Base-by-base conservation (phyloP, 2,797 vertebrate genomes). In the Channa striata region DNA sequence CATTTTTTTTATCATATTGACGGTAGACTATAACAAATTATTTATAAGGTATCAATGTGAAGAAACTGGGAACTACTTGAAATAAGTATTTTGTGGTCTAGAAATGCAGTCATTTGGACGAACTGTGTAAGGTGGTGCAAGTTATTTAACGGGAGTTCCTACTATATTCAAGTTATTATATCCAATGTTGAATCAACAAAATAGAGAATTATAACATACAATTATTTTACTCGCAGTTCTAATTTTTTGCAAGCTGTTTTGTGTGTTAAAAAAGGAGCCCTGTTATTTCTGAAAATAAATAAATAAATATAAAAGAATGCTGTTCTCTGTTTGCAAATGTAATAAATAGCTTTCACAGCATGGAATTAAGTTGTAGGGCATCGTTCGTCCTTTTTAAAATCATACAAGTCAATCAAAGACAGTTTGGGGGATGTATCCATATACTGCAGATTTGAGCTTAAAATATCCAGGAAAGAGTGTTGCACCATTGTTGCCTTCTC, bases 391-490 rank as follows among this genome's bases (percentile, higher is more conserved):
- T 4, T 50, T 63, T 62, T n/a, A n/a, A n/a, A n/a, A n/a, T 37
- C 44, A 51, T 64, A 61, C 3, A 19, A 61, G 74, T 72, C n/a
- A 63, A 68, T 77, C 48, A 77, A 43, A 79, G 51, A 57, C 59
- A 54, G 72, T 46, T 6, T 40, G 33, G 52, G 59, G 33, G 62
- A 65, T 57, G 19, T 51, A 49, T 68, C 20, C 68, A 50, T 73
- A 23, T 36, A 34, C 34, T 59, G 57, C 48, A 69, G 65, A 68
- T 46, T 79, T 33, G 16, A 11, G 23, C 43, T 75, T 37, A 34
- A 71, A 72, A 75, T 77, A 40, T 17, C 66, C 58, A 63, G 49
- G 64, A 87, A 82, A 84, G 43, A 40, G 79, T 1, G 9, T 23
- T 53, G 44, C 19, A 11, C 11, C 17, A 56, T 42, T 66, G 34